phyloP scores from a whole-genome alignment of 2,888 invertebrate genomes.

The Diarsia dahlii region DNA sequence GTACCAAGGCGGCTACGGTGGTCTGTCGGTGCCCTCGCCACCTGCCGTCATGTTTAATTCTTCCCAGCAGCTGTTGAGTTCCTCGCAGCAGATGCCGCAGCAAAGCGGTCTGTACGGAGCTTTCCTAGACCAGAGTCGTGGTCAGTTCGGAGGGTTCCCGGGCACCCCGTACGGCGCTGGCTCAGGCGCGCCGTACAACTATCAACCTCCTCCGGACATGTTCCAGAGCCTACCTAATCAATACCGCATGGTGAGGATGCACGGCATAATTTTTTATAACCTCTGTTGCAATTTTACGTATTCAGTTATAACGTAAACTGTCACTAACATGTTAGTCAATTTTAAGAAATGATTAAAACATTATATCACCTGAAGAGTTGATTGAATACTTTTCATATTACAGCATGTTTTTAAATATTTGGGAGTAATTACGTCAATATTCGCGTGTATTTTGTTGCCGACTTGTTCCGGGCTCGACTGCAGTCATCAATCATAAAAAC shows the following conservation, averaged over 20 bases:
- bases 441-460: slow-evolving; percentile 1
- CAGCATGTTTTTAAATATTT: background rate
- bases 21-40: slow-evolving; percentile 96
- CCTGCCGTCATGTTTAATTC: slow-evolving; percentile 96
- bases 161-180: slow-evolving; percentile 93
- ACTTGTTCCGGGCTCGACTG: background rate
- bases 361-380: slow-evolving; percentile 28
- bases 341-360: background rate
- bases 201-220: slow-evolving; percentile 93
- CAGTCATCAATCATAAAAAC: slow-evolving; percentile 10
- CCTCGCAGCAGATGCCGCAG: slow-evolving; percentile 91
- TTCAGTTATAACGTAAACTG: background rate
- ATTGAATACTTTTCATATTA: slow-evolving; percentile 14
- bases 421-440: background rate
- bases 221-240: slow-evolving; percentile 88
- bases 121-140: slow-evolving; percentile 94
- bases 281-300: background rate
- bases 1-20: slow-evolving; percentile 94
- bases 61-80: slow-evolving; percentile 91
- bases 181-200: slow-evolving; percentile 93
- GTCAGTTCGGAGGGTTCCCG: slow-evolving; percentile 95
- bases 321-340: background rate
- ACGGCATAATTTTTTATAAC: background rate
- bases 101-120: slow-evolving; percentile 95
- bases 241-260: slow-evolving; percentile 85